phyloP scores from a whole-genome alignment of 2,888 invertebrate genomes.

The Eugnorisma glareosa region DNA sequence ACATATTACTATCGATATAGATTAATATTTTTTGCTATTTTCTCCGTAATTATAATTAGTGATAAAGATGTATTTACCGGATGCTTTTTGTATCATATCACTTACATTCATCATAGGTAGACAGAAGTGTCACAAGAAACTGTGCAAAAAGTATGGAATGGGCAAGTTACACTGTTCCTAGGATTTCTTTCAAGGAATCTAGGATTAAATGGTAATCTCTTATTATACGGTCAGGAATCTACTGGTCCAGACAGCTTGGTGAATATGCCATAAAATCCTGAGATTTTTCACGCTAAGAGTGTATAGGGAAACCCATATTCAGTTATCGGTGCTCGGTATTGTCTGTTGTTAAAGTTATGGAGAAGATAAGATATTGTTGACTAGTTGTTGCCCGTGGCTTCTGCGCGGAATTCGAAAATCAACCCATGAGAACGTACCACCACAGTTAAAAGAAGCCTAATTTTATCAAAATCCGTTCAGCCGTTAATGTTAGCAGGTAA shows the following conservation, averaged over 20 bases:
- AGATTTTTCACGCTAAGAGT: constrained; percentile 19
- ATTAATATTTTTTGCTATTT: constrained; percentile 65
- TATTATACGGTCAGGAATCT: constrained; percentile 22
- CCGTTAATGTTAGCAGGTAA: no score
- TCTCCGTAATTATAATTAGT: constrained; percentile 64
- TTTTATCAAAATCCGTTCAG: not conserved
- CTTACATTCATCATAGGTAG: constrained; percentile 52
- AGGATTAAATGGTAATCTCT: constrained; percentile 29
- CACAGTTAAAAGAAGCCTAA: not conserved
- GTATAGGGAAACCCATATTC: constrained; percentile 14
- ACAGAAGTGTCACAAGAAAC: constrained; percentile 25
- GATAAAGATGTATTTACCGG: constrained; percentile 53
- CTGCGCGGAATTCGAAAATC: not conserved
- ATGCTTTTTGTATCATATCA: constrained; percentile 55
- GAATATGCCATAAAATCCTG: constrained; percentile 9
- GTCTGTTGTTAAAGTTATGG: constrained; percentile 11
- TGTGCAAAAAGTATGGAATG: constrained; percentile 5
- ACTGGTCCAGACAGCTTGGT: constrained; percentile 25
- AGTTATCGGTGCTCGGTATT: constrained; percentile 33
- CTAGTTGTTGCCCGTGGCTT: not conserved
- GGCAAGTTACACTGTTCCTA: constrained; percentile 31
- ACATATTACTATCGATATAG: constrained; percentile 54
- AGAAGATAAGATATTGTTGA: not conserved
- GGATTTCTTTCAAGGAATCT: constrained; percentile 5
- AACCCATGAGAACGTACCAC: no score